Percentiles rank a stretch among this genome's conserved stretches.
These are phyloP conservation scores for Opisthocomus hoazin DNA, from an alignment of 2,113 vertebrate genomes.

Conservation along the genomic window DNA sequence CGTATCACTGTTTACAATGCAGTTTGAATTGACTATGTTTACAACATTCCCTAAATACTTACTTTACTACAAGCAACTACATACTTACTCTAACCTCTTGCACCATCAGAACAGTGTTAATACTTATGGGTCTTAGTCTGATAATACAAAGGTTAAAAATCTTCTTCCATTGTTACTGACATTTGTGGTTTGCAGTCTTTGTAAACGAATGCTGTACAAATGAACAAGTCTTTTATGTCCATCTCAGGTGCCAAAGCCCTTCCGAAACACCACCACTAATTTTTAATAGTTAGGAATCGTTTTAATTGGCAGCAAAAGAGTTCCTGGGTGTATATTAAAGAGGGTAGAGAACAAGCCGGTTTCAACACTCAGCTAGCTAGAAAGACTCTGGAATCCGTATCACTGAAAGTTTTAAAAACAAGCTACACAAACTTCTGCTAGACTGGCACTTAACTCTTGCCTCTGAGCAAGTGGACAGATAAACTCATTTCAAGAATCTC, in stretches of 20 bases:
- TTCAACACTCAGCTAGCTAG: not conserved
- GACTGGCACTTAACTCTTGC: not conserved
- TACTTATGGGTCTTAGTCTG: not conserved
- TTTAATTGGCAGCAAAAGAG: not conserved
- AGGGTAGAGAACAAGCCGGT: not conserved
- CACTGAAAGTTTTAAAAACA: not conserved
- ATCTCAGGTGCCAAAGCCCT: not conserved
- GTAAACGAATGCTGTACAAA: not conserved
- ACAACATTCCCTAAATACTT: conserved; percentile 56
- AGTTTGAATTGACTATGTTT: conserved; percentile 63
- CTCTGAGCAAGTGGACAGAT: not conserved
- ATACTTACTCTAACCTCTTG: not conserved
- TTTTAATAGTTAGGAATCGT: not conserved
- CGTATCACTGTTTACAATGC: conserved; percentile 74
- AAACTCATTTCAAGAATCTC: not conserved
- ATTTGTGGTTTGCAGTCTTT: not conserved
- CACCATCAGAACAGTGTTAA: not conserved
- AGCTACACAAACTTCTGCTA: not conserved
- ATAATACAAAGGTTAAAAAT: not conserved
- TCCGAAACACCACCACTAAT: not conserved
- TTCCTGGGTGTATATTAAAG: not conserved
- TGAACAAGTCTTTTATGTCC: not conserved
- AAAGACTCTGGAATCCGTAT: not conserved
- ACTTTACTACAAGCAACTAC: conserved; percentile 16
- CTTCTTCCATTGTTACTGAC: not conserved